Evolutionary conservation across 1,140 invertebrate species (phyloP).

Genomic region (Penaeus indicus): DNA sequence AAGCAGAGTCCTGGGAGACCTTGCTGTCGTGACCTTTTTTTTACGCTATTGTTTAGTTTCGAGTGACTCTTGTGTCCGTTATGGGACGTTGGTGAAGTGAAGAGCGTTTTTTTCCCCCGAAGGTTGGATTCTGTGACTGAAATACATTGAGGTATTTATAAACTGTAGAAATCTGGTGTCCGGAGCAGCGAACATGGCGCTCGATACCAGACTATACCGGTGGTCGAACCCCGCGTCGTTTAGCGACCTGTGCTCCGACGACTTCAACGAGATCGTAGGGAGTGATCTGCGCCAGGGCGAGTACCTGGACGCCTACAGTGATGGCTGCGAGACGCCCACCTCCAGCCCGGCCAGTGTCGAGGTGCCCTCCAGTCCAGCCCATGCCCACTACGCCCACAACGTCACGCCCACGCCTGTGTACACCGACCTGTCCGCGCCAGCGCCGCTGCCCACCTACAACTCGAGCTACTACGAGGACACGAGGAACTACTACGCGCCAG

Average conservation of each 20-base stretch:
- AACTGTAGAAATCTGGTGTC: background rate
- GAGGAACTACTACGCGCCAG: background rate
- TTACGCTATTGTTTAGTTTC: background rate
- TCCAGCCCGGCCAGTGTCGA: slow-evolving; percentile 41
- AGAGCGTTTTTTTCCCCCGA: too few species aligned
- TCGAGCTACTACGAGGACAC: slow-evolving; percentile 21
- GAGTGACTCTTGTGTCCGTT: background rate
- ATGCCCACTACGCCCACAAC: slow-evolving; percentile 26
- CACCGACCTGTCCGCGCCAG: slow-evolving; percentile 43
- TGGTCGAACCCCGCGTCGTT: slow-evolving; percentile 43
- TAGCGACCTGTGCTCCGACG: slow-evolving; percentile 43
- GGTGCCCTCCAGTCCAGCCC: slow-evolving; percentile 42
- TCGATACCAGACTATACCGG: slow-evolving; percentile 45
- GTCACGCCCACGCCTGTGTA: slow-evolving; percentile 36
- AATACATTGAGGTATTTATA: background rate
- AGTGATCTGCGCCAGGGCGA: slow-evolving; percentile 41
- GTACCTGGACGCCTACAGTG: slow-evolving; percentile 48
- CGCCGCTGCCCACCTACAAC: background rate
- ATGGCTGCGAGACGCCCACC: slow-evolving; percentile 49
- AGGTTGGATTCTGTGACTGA: too few species aligned
- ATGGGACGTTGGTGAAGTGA: too few species aligned
- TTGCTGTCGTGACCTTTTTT: background rate
- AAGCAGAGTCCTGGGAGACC: background rate
- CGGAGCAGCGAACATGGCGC: slow-evolving; percentile 21
- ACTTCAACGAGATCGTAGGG: slow-evolving; percentile 42